Evolutionary conservation across 2,888 invertebrate genomes (phyloP), one percentile per base, ranked within the genome.

Genomic region (Lamproptera curius): DNA sequence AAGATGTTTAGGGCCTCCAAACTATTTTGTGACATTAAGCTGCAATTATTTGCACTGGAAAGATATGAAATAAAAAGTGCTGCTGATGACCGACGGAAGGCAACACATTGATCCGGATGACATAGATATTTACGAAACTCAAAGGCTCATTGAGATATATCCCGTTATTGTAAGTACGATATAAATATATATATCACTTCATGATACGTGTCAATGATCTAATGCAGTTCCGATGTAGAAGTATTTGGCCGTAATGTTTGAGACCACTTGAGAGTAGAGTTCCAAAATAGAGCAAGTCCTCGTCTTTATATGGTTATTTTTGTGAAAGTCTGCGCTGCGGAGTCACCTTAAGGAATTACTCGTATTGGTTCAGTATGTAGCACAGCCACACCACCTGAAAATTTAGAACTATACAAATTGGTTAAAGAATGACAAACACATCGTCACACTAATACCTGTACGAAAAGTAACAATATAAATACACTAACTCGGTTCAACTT

Each of bases 1-100:
- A 10, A 51, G 65, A 49, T 59, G 55, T 53, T 40, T 65, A 39
- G 63, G 63, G 33, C 55, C 61, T 17, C 64, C 65, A 38, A 56
- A 57, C 14, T 64, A 54, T n/a, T n/a, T n/a, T n/a, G n/a, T n/a
- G n/a, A n/a, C n/a, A n/a, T n/a, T n/a, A n/a, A n/a, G n/a, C n/a
- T 55, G 28, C 28, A 28, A 28, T 9, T 6, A 28, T 5, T n/a
- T 28, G 8, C 28, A 28, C 28, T 28, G 54, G 15, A 63, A 64
- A 51, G 61, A 58, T 41, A 56, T 54, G 40, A 47, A 49, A 23
- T 36, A 44, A 40, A 20, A 42, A 45, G 4, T 31, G n/a, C n/a
- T n/a, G n/a, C n/a, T n/a, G n/a, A n/a, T n/a, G n/a, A n/a, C n/a
- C n/a, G n/a, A n/a, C n/a, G n/a, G n/a, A n/a, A n/a, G n/a, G n/a